Conservation (phyloP, 2,113 vertebrate genomes). For the Podiceps cristatus region DNA sequence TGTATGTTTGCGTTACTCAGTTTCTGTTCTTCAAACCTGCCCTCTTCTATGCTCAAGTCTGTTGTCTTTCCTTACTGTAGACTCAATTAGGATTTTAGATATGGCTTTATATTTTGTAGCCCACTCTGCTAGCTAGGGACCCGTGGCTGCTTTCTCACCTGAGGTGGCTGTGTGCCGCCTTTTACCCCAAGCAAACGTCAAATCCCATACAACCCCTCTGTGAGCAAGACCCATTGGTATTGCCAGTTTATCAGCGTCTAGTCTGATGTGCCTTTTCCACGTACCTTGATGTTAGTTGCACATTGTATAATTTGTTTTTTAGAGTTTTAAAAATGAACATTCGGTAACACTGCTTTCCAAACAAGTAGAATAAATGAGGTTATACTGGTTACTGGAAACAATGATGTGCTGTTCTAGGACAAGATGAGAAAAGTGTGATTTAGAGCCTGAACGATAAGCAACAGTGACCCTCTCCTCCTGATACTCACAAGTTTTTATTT, state of each 20-base stretch:
- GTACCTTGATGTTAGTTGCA: accelerated
- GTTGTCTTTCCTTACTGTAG: background rate
- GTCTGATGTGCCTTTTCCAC: background rate
- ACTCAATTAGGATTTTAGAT: background rate
- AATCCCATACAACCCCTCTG: background rate
- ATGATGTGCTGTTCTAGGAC: background rate
- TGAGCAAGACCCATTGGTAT: too few relatives aligned
- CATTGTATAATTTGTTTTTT: background rate
- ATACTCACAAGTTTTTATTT: background rate
- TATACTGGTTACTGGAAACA: background rate
- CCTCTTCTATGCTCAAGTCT: background rate
- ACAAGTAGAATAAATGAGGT: background rate
- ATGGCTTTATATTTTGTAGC: background rate
- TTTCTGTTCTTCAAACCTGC: background rate
- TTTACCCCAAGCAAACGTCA: background rate
- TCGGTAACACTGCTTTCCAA: background rate
- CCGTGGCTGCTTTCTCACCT: background rate
- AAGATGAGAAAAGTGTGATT: background rate
- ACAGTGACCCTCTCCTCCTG: background rate
- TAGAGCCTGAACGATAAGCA: background rate
- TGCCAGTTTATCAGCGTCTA: background rate
- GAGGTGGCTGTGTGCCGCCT: background rate
- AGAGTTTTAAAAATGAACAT: background rate
- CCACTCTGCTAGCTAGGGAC: background rate
- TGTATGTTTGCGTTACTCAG: background rate